Conservation (phyloP, 2,888 invertebrate species). For the Sylvicola cinctus region DNA sequence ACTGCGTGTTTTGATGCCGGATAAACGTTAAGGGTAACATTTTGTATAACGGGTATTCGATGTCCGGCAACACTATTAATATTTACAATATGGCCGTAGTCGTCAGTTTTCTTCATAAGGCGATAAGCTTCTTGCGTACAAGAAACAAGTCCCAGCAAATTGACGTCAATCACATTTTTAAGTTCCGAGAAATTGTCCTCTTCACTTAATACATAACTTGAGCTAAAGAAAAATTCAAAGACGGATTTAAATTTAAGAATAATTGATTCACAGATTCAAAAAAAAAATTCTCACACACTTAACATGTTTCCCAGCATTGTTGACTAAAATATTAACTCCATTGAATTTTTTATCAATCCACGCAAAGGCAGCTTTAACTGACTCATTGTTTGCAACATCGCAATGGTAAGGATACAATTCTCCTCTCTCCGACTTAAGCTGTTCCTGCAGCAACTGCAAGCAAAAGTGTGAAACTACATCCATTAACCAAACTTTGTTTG, state of each 20-base stretch:
- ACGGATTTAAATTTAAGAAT: too few relatives aligned
- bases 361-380: slow-evolving; percentile 31
- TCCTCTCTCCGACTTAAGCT: slow-evolving; percentile 10
- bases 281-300: too few relatives aligned
- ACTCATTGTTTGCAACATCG: slow-evolving; percentile 30
- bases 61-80: slow-evolving; percentile 24
- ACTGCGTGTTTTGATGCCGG: slow-evolving; percentile 19
- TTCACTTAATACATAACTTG: too few relatives aligned
- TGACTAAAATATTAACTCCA: slow-evolving; percentile 33
- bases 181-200: too few relatives aligned
- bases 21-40: slow-evolving; percentile 16
- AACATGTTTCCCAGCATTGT: slow-evolving; percentile 38
- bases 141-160: slow-evolving; percentile 25
- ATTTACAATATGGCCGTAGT: slow-evolving; percentile 29
- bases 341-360: slow-evolving; percentile 28
- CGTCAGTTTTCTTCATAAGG: slow-evolving; percentile 25
- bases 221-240: too few relatives aligned
- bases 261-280: too few relatives aligned
- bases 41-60: slow-evolving; percentile 9
- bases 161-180: slow-evolving; percentile 27
- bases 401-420: slow-evolving; percentile 24
- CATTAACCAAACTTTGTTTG: too few relatives aligned
- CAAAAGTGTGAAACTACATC: too few relatives aligned
- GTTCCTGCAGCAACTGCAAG: neutral
- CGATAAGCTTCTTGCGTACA: slow-evolving; percentile 28